phyloP scores from a whole-genome alignment of 2,888 invertebrate genomes.

The Drosophila helvetica region DNA sequence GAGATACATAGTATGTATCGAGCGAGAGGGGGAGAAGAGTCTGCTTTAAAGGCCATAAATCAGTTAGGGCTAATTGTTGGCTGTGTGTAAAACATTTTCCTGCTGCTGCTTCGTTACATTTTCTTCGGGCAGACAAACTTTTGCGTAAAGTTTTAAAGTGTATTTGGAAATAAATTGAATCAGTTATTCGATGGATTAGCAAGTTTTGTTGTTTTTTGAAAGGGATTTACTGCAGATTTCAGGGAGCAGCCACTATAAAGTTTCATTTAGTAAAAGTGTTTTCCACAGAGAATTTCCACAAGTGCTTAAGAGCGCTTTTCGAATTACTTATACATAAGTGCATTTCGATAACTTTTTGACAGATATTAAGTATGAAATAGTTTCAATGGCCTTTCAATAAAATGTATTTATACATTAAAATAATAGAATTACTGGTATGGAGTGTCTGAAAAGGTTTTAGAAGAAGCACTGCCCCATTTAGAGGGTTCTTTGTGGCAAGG shows the following conservation, averaged over 20 bases:
- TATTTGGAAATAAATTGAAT: conserved; percentile 30
- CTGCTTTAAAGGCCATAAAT: conserved; percentile 59
- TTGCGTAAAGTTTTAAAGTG: conserved; percentile 6
- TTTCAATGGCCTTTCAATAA: neutral
- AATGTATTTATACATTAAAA: too few species aligned
- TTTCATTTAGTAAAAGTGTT: neutral
- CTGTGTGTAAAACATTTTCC: conserved; percentile 19
- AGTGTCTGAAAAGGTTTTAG: too few species aligned
- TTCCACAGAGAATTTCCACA: neutral
- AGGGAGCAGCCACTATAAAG: neutral
- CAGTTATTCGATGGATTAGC: conserved; percentile 27
- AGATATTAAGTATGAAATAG: too few species aligned
- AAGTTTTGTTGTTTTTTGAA: neutral
- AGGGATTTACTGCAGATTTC: conserved; percentile 12
- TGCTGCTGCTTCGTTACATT: conserved; percentile 4
- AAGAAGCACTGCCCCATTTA: too few species aligned
- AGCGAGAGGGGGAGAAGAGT: conserved; percentile 11
- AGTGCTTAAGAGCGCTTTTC: neutral
- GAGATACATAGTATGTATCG: conserved; percentile 3
- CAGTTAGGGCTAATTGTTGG: conserved; percentile 34
- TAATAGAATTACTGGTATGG: too few species aligned
- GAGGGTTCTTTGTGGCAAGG: too few species aligned
- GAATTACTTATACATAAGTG: neutral
- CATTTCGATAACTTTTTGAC: neutral
- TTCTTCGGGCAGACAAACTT: conserved; percentile 9